These are phyloP conservation scores for mouse (Mus musculus) DNA, from an alignment of 2,113 vertebrate genomes.

Conservation along the genomic window GRCm39 chr2:76797001-76797500, in stretches of 20 bases:
- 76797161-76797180: neutral
- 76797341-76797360: neutral
- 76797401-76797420: constrained; percentile 86
- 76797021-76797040: neutral
- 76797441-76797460: constrained; percentile 86
- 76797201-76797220: neutral
- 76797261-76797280: constrained; percentile 10
- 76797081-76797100: neutral
- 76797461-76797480: constrained; percentile 85
- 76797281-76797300: constrained; percentile 35
- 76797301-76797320: neutral
- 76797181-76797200: neutral
- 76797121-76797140: neutral
- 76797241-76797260: neutral
- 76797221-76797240: neutral
- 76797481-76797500: constrained; percentile 88
- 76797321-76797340: neutral
- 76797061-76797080: neutral
- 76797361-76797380: neutral
- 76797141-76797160: neutral
- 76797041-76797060: neutral
- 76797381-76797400: constrained; percentile 84
- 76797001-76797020: neutral
- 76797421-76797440: constrained; percentile 86
- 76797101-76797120: neutral